Base-by-base conservation (phyloP, 2,888 invertebrate genomes). In the Dusona sp. region DNA sequence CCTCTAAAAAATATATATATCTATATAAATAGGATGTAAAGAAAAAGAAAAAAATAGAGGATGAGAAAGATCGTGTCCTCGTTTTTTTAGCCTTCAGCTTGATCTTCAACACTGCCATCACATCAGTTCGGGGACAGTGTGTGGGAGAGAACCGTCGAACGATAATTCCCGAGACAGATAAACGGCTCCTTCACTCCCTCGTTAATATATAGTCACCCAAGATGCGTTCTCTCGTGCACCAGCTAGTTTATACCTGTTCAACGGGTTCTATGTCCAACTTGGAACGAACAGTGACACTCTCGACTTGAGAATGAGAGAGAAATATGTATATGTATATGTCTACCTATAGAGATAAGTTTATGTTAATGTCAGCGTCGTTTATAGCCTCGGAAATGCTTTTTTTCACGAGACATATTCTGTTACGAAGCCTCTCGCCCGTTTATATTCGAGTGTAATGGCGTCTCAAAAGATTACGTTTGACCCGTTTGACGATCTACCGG, bases 311-410 rank as follows among this genome's bases (percentile, higher is more conserved):
- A 45, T 25, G 42, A 65, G 64, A n/a, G 68, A 36, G 22, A 70
- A 38, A 38, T 2, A 38, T 22, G n/a, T 36, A 9, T 48, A 70
- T 16, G 25, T 38, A 42, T n/a, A 38, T 38, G 25, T 16, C 0
- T 22, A 42, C 13, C 38, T 65, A 72, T 29, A 67, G 77, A 77
- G 77, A 77, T 77, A 77, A 77, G 81, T 84, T 86, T 86, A 86
- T 86, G 81, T 73, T 86, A 81, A 86, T 86, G 73, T 61, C 84
- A 77, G 80, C 57, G 67, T 86, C 86, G 73, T 84, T 86, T 86
- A 75, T 84, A 78, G 84, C 64, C 81, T 67, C 73, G 64, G 77
- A 67, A 81, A 86, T 74, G 78, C 77, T 75, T 81, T 81, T 51
- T 67, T 84, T 25, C 57, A 36, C 51, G 29, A 33, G 74, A 64